Evolutionary conservation across 2,113 vertebrate genomes (phyloP), one percentile per base, ranked within the genome.

Genomic region (Dromas ardeola): DNA sequence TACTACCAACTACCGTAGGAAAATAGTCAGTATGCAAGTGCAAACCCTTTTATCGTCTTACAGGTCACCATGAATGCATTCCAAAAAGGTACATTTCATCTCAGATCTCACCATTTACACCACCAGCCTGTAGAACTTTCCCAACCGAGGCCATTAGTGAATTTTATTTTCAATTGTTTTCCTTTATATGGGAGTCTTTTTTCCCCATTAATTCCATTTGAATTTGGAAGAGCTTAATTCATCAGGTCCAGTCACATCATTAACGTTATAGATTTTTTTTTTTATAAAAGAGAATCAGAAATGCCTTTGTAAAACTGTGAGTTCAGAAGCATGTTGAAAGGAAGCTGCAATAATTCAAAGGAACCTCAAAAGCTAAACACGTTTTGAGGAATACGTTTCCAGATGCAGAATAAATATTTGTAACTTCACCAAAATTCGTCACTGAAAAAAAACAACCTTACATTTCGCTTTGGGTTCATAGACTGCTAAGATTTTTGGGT

Each of bases 21-120:
- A 97, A 98, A 96, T 43, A 86, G 86, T 86, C 92, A 94, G 70
- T 80, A 94, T 38, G 61, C 43, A 95, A 89, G 88, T 38, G 67
- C 22, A 95, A 95, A 67, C 32, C 32, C 12, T 81, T 50, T 42
- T 18, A 22, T 77, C 20, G 14, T 10, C 34, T 27, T 58, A 34
- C 43, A 74, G 34, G 82, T 84, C 45, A 50, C 53, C 25, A 25
- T 15, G 23, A 8, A 18, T 30, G 16, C 32, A n/a, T 49, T 80
- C 43, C 34, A 56, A 82, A 83, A 85, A 42, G 19, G 30, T 9
- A 20, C 16, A 29, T 38, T 82, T 78, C 6, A 45, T 69, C 23
- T 61, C 40, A 66, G 20, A 49, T 74, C 42, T 62, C 70, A 80
- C 34, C 9, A 1, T 45, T 71, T 52, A 65, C 43, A 70, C 61